Evolutionary conservation across 2,888 invertebrate genomes (phyloP), one percentile per base, ranked within the genome.

Genomic region (Scaptomyza flava): DNA sequence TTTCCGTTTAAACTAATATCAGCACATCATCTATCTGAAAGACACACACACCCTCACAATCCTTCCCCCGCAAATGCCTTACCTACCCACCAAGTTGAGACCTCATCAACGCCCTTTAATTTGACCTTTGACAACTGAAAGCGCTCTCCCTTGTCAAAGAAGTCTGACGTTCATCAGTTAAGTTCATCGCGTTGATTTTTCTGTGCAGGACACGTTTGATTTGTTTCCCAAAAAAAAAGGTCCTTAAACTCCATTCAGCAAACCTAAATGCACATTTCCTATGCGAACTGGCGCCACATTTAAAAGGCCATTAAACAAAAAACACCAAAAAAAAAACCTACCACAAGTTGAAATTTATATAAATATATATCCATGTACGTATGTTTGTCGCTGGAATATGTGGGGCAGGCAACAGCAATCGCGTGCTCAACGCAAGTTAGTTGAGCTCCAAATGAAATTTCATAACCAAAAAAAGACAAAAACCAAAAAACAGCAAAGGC

Each of bases 371-470:
- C 4, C 23, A 23, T 23, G 4, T 23, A 23, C 23, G 4, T 23
- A 4, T 4, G 23, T 17, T 17, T 17, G 43, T 7, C 6, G 50
- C n/a, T 69, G 6, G 6, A 53, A 9, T 75, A 76, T 87, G 62
- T 82, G 87, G 81, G 72, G 63, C 63, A 63, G 50, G 61, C 87
- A 78, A 17, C 59, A 30, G 50, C n/a, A 69, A 79, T 83, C 86
- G 84, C 84, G 84, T 85, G 84, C 80, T 64, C 27, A 52, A 42
- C 69, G 59, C 61, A 72, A 87, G 66, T 85, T 87, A 87, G 85
- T 85, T 87, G 88, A 65, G 84, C 69, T 56, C 60, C 77, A 68
- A 85, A 80, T 73, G 68, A 78, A 87, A 80, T 82, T 87, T 85
- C 78, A 87, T 86, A 85, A 85, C 77, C 78, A 73, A 79, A 72